Evolutionary conservation across 2,888 invertebrate genomes (phyloP).

Genomic region (Nomada fucata): DNA sequence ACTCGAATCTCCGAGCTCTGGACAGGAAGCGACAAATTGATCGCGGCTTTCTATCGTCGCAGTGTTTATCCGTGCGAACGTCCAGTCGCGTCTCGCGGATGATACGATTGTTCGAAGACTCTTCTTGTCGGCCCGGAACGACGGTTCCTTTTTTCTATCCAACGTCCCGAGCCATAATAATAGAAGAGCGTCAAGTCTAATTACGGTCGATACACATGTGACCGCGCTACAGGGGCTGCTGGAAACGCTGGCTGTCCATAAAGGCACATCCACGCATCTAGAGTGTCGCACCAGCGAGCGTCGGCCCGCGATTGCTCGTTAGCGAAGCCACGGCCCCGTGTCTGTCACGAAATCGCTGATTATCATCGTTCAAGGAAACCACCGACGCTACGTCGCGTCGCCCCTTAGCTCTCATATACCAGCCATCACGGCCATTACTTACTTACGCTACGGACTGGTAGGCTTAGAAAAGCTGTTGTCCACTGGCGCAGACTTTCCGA

Average conservation of each 20-base stretch:
- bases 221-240: constrained; percentile 41
- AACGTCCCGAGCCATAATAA: constrained; percentile 54
- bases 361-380: constrained; percentile 84
- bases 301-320: constrained; percentile 83
- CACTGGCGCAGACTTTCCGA: constrained; percentile 46
- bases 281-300: constrained; percentile 80
- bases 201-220: constrained; percentile 74
- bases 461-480: constrained; percentile 68
- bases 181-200: constrained; percentile 73
- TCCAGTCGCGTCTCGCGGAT: constrained; percentile 8
- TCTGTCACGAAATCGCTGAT: constrained; percentile 85
- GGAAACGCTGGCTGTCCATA: constrained; percentile 62
- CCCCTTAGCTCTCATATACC: constrained; percentile 73
- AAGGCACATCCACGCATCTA: constrained; percentile 74
- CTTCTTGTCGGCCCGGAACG: constrained; percentile 32
- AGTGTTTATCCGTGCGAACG: constrained; percentile 44
- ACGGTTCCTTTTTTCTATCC: constrained; percentile 7
- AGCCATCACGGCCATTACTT: constrained; percentile 81
- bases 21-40: constrained; percentile 22
- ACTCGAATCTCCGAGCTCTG: constrained; percentile 7
- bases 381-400: constrained; percentile 72
- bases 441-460: constrained; percentile 78
- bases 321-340: constrained; percentile 84
- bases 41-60: constrained; percentile 54
- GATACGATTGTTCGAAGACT: constrained; percentile 41